phyloP scores from a whole-genome alignment of 1,140 invertebrate species.

The Eubasilissa regina region DNA sequence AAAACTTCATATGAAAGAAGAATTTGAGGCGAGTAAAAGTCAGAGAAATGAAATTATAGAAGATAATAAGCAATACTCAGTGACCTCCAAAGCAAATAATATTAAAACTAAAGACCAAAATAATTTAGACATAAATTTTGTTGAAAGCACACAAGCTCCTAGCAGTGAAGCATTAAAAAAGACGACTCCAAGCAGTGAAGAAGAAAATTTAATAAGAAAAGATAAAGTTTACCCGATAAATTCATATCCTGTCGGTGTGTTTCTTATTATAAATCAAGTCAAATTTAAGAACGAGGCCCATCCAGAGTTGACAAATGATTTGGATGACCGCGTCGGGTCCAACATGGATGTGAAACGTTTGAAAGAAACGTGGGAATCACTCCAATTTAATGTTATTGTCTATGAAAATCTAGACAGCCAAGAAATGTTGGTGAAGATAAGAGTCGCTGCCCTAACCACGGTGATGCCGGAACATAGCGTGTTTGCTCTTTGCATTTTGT shows the following conservation, averaged over 20 bases:
- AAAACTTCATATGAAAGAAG: too few relatives aligned
- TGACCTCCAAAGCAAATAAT: too few relatives aligned
- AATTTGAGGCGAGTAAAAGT: too few relatives aligned
- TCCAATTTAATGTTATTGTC: conserved; percentile 26
- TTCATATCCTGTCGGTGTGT: background rate
- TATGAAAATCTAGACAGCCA: conserved; percentile 19
- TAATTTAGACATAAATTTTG: background rate
- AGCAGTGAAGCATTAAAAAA: too few relatives aligned
- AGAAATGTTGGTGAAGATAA: conserved; percentile 19
- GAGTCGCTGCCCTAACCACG: background rate
- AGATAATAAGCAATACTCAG: background rate
- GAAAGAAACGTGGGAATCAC: conserved; percentile 24
- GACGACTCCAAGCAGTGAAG: too few relatives aligned
- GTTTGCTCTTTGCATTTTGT: conserved; percentile 41
- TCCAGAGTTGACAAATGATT: background rate
- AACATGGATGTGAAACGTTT: conserved; percentile 31
- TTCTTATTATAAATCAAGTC: conserved; percentile 40
- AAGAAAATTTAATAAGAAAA: too few relatives aligned
- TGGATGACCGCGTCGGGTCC: conserved; percentile 15
- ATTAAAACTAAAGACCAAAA: background rate
- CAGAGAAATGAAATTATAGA: background rate
- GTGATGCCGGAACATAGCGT: conserved; percentile 7
- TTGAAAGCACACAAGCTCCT: background rate
- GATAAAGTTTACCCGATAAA: background rate
- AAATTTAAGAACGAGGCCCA: conserved; percentile 7